A percentile compares a stretch with the other conserved stretches of the same genome.
These are phyloP conservation scores for Melopsittacus undulatus DNA, from an alignment of 2,797 vertebrate species.

Conservation along the genomic window DNA sequence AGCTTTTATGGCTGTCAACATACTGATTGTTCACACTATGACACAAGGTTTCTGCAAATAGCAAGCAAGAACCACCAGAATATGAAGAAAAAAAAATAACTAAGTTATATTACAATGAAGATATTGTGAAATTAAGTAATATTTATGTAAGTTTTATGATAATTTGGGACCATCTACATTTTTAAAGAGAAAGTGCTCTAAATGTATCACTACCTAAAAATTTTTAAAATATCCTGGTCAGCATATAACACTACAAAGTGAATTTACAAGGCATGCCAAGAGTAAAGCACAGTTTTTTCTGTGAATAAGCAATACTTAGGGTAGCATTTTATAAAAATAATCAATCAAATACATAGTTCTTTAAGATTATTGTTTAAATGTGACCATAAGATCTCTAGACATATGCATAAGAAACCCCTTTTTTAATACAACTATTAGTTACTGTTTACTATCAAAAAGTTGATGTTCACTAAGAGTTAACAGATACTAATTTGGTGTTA, in stretches of 20 bases:
- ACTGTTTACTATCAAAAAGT: not conserved
- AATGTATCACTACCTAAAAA: not conserved
- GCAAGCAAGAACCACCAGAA: not conserved
- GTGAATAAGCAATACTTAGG: not conserved
- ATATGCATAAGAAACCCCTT: not conserved
- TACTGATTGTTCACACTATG: not conserved
- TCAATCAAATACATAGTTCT: not conserved
- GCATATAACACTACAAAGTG: not conserved
- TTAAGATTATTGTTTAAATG: not conserved
- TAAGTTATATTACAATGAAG: not conserved
- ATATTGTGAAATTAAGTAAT: not conserved
- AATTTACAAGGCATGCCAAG: not conserved
- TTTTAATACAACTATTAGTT: not conserved
- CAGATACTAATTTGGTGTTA: not conserved
- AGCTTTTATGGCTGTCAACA: not conserved
- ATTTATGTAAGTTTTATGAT: not conserved
- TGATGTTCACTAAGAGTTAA: not conserved
- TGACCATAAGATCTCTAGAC: not conserved
- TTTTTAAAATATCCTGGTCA: not conserved
- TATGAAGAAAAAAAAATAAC: not conserved
- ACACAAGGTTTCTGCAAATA: not conserved
- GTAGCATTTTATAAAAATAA: not conserved
- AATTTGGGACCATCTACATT: not conserved
- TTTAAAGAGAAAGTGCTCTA: not conserved
- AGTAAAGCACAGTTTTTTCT: not conserved